A percentile compares a stretch with the other conserved stretches of the same genome.
Conservation (phyloP, 2,113 vertebrate species). For the Periophthalmus modestus region DNA sequence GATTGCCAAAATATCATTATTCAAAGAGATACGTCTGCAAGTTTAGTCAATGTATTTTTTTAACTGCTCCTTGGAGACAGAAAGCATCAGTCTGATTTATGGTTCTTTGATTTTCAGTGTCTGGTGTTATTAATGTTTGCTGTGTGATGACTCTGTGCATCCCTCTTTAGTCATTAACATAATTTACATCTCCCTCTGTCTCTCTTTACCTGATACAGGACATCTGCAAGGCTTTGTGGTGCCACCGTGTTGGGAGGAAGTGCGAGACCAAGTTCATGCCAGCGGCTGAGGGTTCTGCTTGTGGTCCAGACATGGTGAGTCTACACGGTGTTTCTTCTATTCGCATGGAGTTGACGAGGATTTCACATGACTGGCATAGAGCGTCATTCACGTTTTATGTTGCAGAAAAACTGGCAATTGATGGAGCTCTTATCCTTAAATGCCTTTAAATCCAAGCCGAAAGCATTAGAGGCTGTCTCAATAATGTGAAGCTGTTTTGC, state of each 20-base stretch:
- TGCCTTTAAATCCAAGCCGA: background rate
- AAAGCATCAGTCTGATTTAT: constrained; percentile 38
- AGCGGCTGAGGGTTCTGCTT: constrained; percentile 87
- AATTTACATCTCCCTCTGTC: constrained; percentile 1
- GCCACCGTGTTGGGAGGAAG: constrained; percentile 88
- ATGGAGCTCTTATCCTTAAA: background rate
- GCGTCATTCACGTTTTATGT: constrained; percentile 21
- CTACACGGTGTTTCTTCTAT: constrained; percentile 15
- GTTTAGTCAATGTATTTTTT: constrained; percentile 43
- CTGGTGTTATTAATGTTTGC: constrained; percentile 34
- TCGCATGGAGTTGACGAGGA: background rate
- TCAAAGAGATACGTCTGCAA: constrained; percentile 29
- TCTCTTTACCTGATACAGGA: constrained; percentile 73
- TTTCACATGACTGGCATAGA: constrained; percentile 39
- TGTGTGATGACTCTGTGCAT: constrained; percentile 16
- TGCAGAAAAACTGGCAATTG: background rate
- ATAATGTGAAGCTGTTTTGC: background rate
- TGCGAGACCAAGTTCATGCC: constrained; percentile 95
- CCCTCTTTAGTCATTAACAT: constrained; percentile 3
- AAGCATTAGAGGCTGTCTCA: background rate
- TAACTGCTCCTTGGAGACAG: constrained; percentile 29
- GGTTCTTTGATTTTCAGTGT: constrained; percentile 17
- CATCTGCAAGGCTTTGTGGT: constrained; percentile 93
- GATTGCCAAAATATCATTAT: constrained; percentile 37
- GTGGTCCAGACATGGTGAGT: constrained; percentile 87